A percentile compares a stretch with the other conserved stretches of the same genome.
phyloP scores from a whole-genome alignment of 1,140 invertebrate species.

The Trichoplusia ni region DNA sequence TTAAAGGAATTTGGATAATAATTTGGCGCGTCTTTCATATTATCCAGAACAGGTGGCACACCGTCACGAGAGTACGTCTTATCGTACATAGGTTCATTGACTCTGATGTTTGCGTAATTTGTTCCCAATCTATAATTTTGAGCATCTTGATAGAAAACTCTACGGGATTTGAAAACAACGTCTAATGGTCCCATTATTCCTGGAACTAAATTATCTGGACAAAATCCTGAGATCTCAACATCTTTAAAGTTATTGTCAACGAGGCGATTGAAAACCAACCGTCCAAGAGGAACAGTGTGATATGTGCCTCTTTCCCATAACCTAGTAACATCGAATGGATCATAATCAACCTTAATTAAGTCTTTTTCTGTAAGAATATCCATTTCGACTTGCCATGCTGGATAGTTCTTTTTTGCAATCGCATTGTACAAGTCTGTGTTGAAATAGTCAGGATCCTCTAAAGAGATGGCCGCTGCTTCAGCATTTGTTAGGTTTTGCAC shows the following conservation, averaged over 20 bases:
- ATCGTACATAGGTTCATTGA: conserved; percentile 90
- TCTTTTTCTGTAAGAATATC: conserved; percentile 81
- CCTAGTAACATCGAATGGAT: conserved; percentile 88
- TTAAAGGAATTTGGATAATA: conserved; percentile 96
- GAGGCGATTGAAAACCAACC: conserved; percentile 89
- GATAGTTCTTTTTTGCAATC: conserved; percentile 81
- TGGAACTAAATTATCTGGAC: conserved; percentile 91
- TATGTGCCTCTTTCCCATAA: conserved; percentile 91
- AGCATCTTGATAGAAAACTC: conserved; percentile 93
- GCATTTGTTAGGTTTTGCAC: conserved; percentile 82
- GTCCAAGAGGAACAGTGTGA: conserved; percentile 91
- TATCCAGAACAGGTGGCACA: conserved; percentile 82
- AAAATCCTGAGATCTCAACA: conserved; percentile 92
- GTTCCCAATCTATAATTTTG: conserved; percentile 92
- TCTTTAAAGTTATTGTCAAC: conserved; percentile 92
- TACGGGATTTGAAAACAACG: conserved; percentile 91
- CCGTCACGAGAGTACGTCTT: conserved; percentile 89
- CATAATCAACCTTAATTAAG: conserved; percentile 74
- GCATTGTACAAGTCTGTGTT: conserved; percentile 59
- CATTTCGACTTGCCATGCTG: conserved; percentile 86
- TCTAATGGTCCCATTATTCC: conserved; percentile 91
- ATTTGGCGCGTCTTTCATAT: conserved; percentile 91
- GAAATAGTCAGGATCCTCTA: conserved; percentile 52
- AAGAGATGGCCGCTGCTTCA: conserved; percentile 41
- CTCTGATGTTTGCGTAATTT: conserved; percentile 91